Conservation (phyloP, 2,888 invertebrate species). For the Colostygia pectinataria region DNA sequence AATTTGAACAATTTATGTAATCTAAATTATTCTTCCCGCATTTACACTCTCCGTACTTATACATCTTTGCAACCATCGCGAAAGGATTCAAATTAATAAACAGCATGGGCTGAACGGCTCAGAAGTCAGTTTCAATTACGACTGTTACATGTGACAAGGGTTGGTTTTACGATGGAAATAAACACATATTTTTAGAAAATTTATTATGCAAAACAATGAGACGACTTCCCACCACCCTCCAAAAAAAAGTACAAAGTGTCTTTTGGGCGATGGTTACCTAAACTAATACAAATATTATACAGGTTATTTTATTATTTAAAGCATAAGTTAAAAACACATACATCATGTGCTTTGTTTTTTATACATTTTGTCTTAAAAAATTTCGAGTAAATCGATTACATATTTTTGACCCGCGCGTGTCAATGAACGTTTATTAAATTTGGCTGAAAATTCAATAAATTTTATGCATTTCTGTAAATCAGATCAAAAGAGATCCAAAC, state of each 20-base stretch:
- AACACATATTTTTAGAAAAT: conserved; percentile 5
- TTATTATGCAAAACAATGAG: conserved; percentile 5
- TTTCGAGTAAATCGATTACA: too few species aligned
- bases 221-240: neutral
- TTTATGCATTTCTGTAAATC: too few species aligned
- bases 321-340: too few species aligned
- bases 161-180: conserved; percentile 35
- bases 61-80: conserved; percentile 14
- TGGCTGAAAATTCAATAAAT: too few species aligned
- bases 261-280: neutral
- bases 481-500: too few species aligned
- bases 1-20: conserved; percentile 2
- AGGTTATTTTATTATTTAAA: too few species aligned
- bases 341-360: too few species aligned
- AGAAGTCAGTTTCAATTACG: conserved; percentile 51
- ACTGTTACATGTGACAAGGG: conserved; percentile 49
- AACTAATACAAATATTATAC: too few species aligned
- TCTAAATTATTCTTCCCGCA: conserved; percentile 12
- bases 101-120: conserved; percentile 32
- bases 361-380: too few species aligned
- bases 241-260: neutral
- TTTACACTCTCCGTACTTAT: conserved; percentile 9
- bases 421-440: too few species aligned
- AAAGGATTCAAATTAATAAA: conserved; percentile 35
- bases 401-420: too few species aligned